Base-by-base conservation (phyloP, 2,888 invertebrate genomes). In the Andrena bicolor region DNA sequence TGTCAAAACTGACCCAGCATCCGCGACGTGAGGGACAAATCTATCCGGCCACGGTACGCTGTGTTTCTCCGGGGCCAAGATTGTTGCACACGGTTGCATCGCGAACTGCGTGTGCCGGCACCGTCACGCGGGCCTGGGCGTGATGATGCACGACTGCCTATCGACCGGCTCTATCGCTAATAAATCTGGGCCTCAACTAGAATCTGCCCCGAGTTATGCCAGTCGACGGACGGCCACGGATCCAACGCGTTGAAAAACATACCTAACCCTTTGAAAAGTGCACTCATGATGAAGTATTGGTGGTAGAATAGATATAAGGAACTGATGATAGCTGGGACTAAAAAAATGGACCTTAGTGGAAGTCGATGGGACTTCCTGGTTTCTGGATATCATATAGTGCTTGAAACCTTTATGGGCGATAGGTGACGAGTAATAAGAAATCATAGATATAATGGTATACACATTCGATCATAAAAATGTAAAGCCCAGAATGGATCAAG, bases 101-200 rank as follows among this genome's bases (percentile, higher is more conserved):
- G 63, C 74, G 74, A 51, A n/a, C 63, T 73, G 82, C 80, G 86
- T 79, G 86, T 65, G 64, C 73, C 64, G 56, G 69, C 64, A 60
- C 63, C 61, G 49, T 75, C 82, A 69, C 80, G 80, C 82, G 83
- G 41, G 80, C 84, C 86, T 92, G 91, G 93, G 93, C 92, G 93
- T 92, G 92, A 92, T 91, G 91, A 92, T 92, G 92, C 92, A 92
- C 92, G 92, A 90, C 90, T 90, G 89, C 90, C 92, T 93, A 92
- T 93, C 92, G 90, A 90, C 89, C 88, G 78, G 80, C 90, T 86
- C 91, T 91, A 92, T 91, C 91, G 91, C 90, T 92, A 91, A 93
- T 93, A 93, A 93, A 93, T 93, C 92, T 92, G 89, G 87, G 89
- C 88, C 92, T 91, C 92, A 93, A 93, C 92, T 92, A 93, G 92